These are phyloP conservation scores for Sporophila hypoxantha DNA, from an alignment of 2,113 vertebrate genomes.

Conservation along the genomic window DNA sequence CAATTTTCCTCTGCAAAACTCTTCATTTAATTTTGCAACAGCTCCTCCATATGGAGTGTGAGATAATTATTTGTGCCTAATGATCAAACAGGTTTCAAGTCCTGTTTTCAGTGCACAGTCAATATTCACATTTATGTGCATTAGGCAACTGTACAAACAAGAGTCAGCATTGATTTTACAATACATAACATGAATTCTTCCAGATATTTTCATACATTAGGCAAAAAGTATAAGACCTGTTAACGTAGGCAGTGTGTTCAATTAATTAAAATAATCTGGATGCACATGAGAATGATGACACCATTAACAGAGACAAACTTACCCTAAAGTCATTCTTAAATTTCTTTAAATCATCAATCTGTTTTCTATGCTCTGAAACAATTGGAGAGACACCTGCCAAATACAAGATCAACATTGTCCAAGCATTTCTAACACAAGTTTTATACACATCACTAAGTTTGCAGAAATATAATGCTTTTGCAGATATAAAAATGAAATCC, in stretches of 20 bases:
- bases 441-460: background rate
- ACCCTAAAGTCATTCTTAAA: constrained; percentile 98
- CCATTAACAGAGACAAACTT: constrained; percentile 61
- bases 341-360: constrained; percentile 98
- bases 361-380: constrained; percentile 94
- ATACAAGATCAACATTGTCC: constrained; percentile 3
- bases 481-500: background rate
- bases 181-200: background rate
- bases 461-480: background rate
- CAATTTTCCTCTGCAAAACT: background rate
- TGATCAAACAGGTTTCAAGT: background rate
- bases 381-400: constrained; percentile 82
- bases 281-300: background rate
- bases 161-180: constrained; percentile 29
- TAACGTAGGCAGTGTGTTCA: background rate
- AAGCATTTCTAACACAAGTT: background rate
- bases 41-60: background rate
- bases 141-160: background rate
- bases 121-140: background rate
- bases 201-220: background rate
- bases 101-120: background rate
- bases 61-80: background rate
- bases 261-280: background rate
- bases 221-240: background rate
- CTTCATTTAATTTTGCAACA: constrained; percentile 7